phyloP scores from a whole-genome alignment of 2,888 invertebrate species.

The Scelioninae gen. 1 region DNA sequence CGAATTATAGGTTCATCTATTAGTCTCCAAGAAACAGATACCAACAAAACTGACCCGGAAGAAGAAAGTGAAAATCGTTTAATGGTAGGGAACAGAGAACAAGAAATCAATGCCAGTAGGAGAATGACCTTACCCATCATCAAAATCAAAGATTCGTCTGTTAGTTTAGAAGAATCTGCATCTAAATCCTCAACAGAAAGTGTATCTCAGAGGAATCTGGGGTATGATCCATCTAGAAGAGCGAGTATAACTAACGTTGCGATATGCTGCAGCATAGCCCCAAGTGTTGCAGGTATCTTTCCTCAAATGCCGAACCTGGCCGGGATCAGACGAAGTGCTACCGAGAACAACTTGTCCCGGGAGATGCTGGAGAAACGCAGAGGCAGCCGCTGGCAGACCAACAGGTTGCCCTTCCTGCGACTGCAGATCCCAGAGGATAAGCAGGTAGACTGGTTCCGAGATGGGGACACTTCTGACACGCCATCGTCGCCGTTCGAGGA shows the following conservation, averaged over 20 bases:
- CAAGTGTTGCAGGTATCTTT: slow-evolving; percentile 78
- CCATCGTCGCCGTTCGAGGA: slow-evolving; percentile 54
- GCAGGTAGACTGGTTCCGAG: slow-evolving; percentile 53
- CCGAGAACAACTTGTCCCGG: slow-evolving; percentile 31
- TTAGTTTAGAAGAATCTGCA: slow-evolving; percentile 20
- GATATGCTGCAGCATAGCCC: slow-evolving; percentile 80
- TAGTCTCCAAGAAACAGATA: too few relatives aligned
- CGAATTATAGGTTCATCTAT: too few relatives aligned
- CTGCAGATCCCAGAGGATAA: slow-evolving; percentile 82
- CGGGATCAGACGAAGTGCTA: slow-evolving; percentile 27
- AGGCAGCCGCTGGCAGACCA: slow-evolving; percentile 75
- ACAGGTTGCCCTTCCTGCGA: slow-evolving; percentile 87
- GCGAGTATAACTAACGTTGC: slow-evolving; percentile 80
- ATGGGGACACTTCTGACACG: slow-evolving; percentile 9
- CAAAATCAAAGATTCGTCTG: slow-evolving; percentile 9
- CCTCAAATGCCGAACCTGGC: slow-evolving; percentile 74
- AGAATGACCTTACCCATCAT: slow-evolving; percentile 38
- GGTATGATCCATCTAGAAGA: slow-evolving; percentile 72
- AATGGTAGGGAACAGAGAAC: too few relatives aligned
- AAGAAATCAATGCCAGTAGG: not conserved
- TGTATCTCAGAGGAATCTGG: slow-evolving; percentile 1
- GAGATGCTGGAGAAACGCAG: slow-evolving; percentile 73
- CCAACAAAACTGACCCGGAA: too few relatives aligned
- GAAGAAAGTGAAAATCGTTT: too few relatives aligned
- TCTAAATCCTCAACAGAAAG: not conserved